Conservation (phyloP, 2,113 vertebrate genomes). For the Buteo buteo region DNA sequence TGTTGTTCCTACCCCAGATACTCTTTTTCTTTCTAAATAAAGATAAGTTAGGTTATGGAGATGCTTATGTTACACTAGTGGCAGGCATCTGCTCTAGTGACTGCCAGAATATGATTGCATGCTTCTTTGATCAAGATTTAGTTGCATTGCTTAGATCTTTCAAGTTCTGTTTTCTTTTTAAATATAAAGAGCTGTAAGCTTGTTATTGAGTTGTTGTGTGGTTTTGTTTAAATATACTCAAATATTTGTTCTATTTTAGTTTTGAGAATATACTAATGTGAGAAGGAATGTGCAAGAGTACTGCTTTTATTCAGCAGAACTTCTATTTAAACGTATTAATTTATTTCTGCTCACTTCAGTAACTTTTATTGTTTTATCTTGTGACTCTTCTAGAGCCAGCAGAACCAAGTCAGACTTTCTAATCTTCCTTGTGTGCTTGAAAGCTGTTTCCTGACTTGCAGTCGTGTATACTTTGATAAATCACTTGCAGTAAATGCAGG, state of each 20-base stretch:
- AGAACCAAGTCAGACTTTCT: not conserved
- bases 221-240: constrained; percentile 34
- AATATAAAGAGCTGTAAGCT: not conserved
- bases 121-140: constrained; percentile 25
- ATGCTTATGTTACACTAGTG: not conserved
- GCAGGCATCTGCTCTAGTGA: not conserved
- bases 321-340: not conserved
- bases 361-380: not conserved
- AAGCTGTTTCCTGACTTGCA: not conserved
- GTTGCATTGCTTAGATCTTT: constrained; percentile 25
- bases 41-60: not conserved
- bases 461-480: not conserved
- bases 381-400: not conserved
- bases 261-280: not conserved
- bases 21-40: not conserved
- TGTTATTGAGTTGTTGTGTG: not conserved
- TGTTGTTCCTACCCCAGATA: not conserved
- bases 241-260: constrained; percentile 29
- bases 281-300: not conserved
- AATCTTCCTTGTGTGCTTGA: not conserved
- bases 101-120: constrained; percentile 1
- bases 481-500: not conserved
- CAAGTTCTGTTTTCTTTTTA: not conserved
- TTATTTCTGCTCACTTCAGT: not conserved
- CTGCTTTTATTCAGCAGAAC: not conserved